Evolutionary conservation across 1,140 invertebrate species (phyloP).

Genomic region (Drosophila punjabiensis): DNA sequence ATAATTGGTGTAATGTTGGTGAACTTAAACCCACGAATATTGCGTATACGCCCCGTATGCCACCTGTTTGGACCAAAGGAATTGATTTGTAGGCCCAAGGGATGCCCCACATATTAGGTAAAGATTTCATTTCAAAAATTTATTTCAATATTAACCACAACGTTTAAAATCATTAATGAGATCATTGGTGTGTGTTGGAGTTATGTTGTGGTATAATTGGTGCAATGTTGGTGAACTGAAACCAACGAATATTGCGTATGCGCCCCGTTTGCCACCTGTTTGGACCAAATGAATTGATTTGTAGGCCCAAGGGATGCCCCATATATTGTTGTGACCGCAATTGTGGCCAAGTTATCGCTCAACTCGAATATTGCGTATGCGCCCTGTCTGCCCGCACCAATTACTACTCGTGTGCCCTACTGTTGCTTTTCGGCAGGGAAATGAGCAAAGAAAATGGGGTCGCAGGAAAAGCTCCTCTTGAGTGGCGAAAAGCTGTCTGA

Average conservation of each 20-base stretch:
- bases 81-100: no score
- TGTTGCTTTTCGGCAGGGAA: conserved; percentile 22
- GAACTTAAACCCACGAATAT: background rate
- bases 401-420: conserved; percentile 15
- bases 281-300: background rate
- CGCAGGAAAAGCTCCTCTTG: background rate
- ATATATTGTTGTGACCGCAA: background rate
- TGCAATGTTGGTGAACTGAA: background rate
- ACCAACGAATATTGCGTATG: background rate
- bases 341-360: conserved; percentile 1
- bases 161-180: background rate
- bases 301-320: background rate
- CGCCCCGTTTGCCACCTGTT: background rate
- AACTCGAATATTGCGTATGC: conserved; percentile 45
- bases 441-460: background rate
- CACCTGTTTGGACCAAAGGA: background rate
- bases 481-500: conserved; percentile 40
- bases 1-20: background rate
- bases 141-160: background rate
- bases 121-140: no score
- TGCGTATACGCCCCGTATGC: background rate
- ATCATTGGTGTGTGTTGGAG: background rate
- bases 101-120: no score
- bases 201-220: background rate
- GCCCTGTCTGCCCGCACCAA: conserved; percentile 24